phyloP scores from a whole-genome alignment of 2,888 invertebrate species.

The Coelinius sp. region DNA sequence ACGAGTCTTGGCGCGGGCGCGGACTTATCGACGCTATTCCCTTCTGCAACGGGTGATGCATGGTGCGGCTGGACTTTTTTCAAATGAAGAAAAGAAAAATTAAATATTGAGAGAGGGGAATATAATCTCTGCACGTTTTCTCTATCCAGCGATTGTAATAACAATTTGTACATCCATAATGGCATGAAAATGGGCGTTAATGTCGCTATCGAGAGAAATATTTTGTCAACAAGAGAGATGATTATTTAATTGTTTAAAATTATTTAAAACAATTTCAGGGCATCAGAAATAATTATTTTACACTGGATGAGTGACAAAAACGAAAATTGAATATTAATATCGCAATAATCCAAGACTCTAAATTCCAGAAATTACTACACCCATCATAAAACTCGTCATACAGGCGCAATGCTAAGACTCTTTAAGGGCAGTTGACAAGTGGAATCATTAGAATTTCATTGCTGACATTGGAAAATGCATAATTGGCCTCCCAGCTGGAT shows the following conservation, averaged over 20 bases:
- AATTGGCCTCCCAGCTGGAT: conserved; percentile 62
- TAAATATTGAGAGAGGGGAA: neutral
- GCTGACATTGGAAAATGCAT: conserved; percentile 51
- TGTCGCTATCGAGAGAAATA: conserved; percentile 30
- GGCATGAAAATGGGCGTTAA: conserved; percentile 29
- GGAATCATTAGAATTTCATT: conserved; percentile 65
- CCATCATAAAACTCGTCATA: neutral
- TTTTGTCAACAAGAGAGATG: neutral
- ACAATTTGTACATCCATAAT: conserved; percentile 34
- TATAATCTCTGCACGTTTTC: conserved; percentile 26
- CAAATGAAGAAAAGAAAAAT: neutral
- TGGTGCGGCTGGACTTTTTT: conserved; percentile 16
- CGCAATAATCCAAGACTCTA: neutral
- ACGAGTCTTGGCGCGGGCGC: conserved; percentile 31
- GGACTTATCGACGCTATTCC: conserved; percentile 35
- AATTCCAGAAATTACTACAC: conserved; percentile 1
- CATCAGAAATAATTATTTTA: too few relatives aligned
- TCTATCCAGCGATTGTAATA: conserved; percentile 35
- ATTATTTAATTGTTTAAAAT: too few relatives aligned
- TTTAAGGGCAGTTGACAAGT: conserved; percentile 50
- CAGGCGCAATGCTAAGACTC: neutral
- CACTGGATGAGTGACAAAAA: neutral
- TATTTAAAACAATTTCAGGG: too few relatives aligned
- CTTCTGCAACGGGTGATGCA: conserved; percentile 21
- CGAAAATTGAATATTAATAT: neutral